Evolutionary conservation across 2,888 invertebrate species (phyloP), one percentile per base, ranked within the genome.

Genomic region (Coelinius sp.): DNA sequence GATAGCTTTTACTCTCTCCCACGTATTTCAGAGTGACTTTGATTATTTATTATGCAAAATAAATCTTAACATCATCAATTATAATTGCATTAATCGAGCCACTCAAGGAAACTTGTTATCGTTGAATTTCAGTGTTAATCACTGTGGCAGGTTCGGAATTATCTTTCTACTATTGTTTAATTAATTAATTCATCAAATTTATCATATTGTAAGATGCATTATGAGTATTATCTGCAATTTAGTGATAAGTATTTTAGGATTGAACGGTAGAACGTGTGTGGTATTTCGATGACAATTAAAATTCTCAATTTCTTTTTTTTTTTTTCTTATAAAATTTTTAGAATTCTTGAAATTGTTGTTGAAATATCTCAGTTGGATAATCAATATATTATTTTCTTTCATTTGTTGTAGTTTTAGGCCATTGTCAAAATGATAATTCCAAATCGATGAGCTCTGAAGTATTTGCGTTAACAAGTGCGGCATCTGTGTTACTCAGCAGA

Each of bases 391-490:
- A 49, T 20, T 73, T 70, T 56, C 27, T 56, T 14, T 67, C 31
- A 27, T 46, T 71, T 25, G 44, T 41, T 68, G 35, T 25, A 22
- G 17, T 27, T 25, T 22, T 35, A 59, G 56, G 44, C 64, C 12
- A 49, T 46, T 49, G 22, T 53, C 46, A 46, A 62, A 27, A 65
- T 75, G 78, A 78, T 80, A 78, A 83, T 81, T 73, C 79, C 82
- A 80, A 81, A 83, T 84, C 82, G 73, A 81, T 85, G 84, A 81
- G 83, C 83, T 76, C 78, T 73, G 76, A 83, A 81, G 56, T 81
- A 59, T 59, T 83, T 64, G 82, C 82, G 83, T 78, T 84, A 83
- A 82, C 84, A 81, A 85, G 81, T 83, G 82, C 77, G 82, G 78
- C 83, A 83, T 81, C 80, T 81, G 82, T 82, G 84, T 84, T 85